Evolutionary conservation across 64 coral and sea anemone species (phyloP).

Genomic region (Montipora sp.): DNA sequence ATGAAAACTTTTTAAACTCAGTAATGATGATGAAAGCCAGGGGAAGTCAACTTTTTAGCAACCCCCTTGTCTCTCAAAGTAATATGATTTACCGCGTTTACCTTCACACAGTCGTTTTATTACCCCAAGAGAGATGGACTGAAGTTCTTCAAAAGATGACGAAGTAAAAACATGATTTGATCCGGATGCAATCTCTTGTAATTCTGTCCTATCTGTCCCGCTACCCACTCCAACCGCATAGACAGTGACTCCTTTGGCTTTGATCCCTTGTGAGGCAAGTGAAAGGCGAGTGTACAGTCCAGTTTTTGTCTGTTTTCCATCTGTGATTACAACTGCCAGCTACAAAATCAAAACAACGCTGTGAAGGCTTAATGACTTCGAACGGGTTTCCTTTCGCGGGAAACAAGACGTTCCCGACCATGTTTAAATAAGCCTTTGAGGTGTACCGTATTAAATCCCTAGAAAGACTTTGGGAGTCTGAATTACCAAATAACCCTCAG

Average conservation of each 20-base stretch:
- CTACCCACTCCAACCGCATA: slow-evolving; percentile 65
- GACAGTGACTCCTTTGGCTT: slow-evolving; percentile 33
- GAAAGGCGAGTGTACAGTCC: slow-evolving; percentile 24
- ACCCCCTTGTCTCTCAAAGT: not conserved
- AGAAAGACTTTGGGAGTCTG: no score
- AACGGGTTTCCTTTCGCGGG: not conserved
- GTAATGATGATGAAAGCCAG: not conserved
- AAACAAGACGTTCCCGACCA: no score
- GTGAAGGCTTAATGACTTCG: not conserved
- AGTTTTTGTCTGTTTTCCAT: slow-evolving; percentile 61
- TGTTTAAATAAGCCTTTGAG: no score
- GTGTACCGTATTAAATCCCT: not conserved
- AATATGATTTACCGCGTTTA: not conserved
- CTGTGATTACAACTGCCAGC: slow-evolving; percentile 57
- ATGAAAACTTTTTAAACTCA: no score
- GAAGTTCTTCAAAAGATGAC: slow-evolving; percentile 33
- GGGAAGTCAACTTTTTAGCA: not conserved
- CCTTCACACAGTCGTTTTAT: not conserved
- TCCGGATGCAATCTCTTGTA: slow-evolving; percentile 42
- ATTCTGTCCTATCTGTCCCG: slow-evolving; percentile 8
- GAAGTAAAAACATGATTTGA: not conserved
- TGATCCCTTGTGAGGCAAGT: slow-evolving; percentile 47
- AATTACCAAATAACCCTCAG: no score
- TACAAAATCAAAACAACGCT: not conserved
- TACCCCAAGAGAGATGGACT: not conserved